Evolutionary conservation across 2,888 invertebrate species (phyloP).

Genomic region (Parthenolecanium corni): DNA sequence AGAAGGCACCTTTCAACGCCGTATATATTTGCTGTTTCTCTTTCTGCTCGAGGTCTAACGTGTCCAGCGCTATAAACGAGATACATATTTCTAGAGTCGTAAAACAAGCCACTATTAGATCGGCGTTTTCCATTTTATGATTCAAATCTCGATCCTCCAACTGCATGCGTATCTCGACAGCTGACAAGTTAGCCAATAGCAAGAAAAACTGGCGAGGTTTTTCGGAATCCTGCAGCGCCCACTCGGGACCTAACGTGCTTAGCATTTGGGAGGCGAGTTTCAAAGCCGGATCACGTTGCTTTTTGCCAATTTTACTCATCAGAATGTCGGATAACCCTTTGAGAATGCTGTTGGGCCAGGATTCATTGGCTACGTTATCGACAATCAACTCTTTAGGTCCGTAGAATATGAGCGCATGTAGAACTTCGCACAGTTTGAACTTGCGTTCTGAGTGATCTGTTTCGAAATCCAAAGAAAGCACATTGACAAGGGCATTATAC

Average conservation of each 20-base stretch:
- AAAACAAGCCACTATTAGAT: slow-evolving; percentile 71
- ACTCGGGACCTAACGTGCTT: slow-evolving; percentile 71
- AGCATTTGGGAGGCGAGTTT: slow-evolving; percentile 69
- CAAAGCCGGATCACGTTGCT: slow-evolving; percentile 78
- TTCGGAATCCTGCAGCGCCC: slow-evolving; percentile 62
- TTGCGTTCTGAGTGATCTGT: slow-evolving; percentile 79
- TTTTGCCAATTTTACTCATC: slow-evolving; percentile 72
- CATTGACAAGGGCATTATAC: slow-evolving; percentile 69
- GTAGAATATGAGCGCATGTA: slow-evolving; percentile 61
- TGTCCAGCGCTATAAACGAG: slow-evolving; percentile 66
- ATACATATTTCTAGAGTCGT: slow-evolving; percentile 67
- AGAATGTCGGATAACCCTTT: slow-evolving; percentile 73
- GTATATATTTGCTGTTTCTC: slow-evolving; percentile 84
- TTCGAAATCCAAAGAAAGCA: slow-evolving; percentile 75
- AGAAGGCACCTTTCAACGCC: slow-evolving; percentile 77
- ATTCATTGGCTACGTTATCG: slow-evolving; percentile 54
- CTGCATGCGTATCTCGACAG: slow-evolving; percentile 89
- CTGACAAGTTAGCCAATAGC: slow-evolving; percentile 70
- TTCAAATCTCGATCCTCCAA: slow-evolving; percentile 75
- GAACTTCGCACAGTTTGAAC: slow-evolving; percentile 72
- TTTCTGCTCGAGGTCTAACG: slow-evolving; percentile 73
- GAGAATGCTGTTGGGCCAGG: slow-evolving; percentile 70
- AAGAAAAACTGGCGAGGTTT: slow-evolving; percentile 70
- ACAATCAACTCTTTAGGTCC: slow-evolving; percentile 56
- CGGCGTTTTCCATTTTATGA: slow-evolving; percentile 61